Base-by-base conservation (phyloP, 2,113 vertebrate species). In the Solenodon paradoxus region DNA sequence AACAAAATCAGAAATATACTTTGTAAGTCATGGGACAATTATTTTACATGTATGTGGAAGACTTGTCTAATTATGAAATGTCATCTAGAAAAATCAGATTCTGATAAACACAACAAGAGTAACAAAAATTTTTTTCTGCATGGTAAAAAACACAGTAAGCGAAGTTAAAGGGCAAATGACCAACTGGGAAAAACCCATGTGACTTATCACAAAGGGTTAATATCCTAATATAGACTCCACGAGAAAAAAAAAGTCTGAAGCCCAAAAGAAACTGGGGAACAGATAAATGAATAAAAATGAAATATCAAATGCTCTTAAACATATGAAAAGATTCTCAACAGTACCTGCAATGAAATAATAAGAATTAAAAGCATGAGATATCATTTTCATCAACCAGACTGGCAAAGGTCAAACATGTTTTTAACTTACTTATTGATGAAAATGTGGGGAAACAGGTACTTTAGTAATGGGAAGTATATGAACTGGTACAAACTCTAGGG, bases 361-460 rank as follows among this genome's bases (percentile, higher is more conserved):
- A 82, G 63, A 74, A 92, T 80, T 88, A n/a, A 80, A 94, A 90
- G 10, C 59, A 74, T 87, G 26, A 90, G 51, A 90, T 91, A 84
- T 4, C 7, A 38, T 83, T 88, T 90, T 88, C 71, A 80, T 69
- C 47, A 49, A 59, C 51, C 84, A 85, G 26, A 59, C 69, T 74
- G 69, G 64, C 57, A 85, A 80, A 79, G 17, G 22, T 45, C 12
- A 45, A 61, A 64, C 2, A 57, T 5, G 16, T 72, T 80, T 84
- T 57, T 68, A 80, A 51, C 17, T 47, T 13, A 61, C 75, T 75
- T 40, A 75, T 17, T 86, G 63, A 78, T 32, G 28, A 86, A 49
- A 35, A 82, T 28, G 2, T 13, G 30, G 24, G 61, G 57, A 69
- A 82, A 66, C 0, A n/a, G 7, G 7, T 11, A 49, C 72, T 81